phyloP scores from a whole-genome alignment of 53 echinoderm and acorn worm species.

The Temnopleurus reevesii region DNA sequence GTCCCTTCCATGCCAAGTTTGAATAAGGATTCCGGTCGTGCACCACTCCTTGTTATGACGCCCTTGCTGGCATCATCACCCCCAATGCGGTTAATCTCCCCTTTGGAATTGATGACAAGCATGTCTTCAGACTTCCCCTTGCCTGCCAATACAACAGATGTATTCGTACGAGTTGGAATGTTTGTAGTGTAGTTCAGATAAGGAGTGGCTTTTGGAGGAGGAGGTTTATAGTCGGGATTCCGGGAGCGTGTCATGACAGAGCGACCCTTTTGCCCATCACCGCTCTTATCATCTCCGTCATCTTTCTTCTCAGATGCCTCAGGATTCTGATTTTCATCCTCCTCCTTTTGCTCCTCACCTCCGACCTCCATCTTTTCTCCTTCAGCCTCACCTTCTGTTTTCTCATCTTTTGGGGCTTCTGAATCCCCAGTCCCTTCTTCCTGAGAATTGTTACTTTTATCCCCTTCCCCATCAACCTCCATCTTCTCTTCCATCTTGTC shows the following conservation, averaged over 20 bases:
- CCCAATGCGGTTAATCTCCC: conserved; percentile 87
- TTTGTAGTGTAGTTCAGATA: conserved; percentile 88
- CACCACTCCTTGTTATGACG: conserved; percentile 30
- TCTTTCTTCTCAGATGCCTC: conserved; percentile 3
- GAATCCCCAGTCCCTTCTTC: conserved; percentile 19
- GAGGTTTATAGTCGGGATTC: conserved; percentile 98
- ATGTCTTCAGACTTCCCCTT: conserved; percentile 66
- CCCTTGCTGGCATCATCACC: conserved; percentile 56
- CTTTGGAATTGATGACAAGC: conserved; percentile 93
- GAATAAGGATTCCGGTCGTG: conserved; percentile 61
- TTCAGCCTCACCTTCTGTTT: not conserved
- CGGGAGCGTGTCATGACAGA: conserved; percentile 96
- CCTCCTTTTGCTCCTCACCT: conserved; percentile 3
- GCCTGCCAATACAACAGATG: conserved; percentile 20
- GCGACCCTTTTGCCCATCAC: conserved; percentile 10
- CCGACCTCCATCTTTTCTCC: conserved; percentile 13
- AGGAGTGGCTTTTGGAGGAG: conserved; percentile 91
- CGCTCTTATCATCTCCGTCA: conserved; percentile 47
- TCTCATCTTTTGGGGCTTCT: conserved; percentile 20
- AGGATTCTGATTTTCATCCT: not conserved
- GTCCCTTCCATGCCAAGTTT: conserved; percentile 93
- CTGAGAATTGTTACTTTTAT: conserved; percentile 28
- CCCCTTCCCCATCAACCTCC: conserved; percentile 20
- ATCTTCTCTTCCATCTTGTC: conserved; percentile 27
- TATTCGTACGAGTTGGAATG: conserved; percentile 68